Base-by-base conservation (phyloP, 2,888 invertebrate species). In the Aphidoletes aphidimyza region DNA sequence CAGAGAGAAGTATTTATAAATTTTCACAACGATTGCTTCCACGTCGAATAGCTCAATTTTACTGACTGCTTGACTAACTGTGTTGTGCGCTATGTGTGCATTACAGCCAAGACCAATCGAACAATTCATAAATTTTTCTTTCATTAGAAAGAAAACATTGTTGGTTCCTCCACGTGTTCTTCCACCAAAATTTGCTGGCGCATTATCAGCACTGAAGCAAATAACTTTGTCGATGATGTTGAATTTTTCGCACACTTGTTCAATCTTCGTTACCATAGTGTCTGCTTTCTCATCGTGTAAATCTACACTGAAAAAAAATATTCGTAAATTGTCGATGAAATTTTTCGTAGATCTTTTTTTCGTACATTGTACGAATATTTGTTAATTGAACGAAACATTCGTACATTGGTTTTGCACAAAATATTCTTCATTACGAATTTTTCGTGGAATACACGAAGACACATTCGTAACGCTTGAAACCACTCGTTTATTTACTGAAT, bases 41-140 rank as follows among this genome's bases (percentile, higher is more conserved):
- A 78, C 36, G 3, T 78, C 19, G 19, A 78, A 78, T 14, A 78
- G 1, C 0, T 14, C 3, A 5, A 54, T 54, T 22, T 22, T 26
- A 26, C 14, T 26, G 26, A 22, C 5, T 54, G 54, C 54, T 22
- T 54, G 11, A 36, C 36, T 14, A 34, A 78, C 19, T 36, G 78
- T 78, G 36, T 78, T 78, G 36, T 78, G 78, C 78, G 36, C 1
- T 36, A 78, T 9, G 36, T 78, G 78, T 78, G 78, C 36, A 17
- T 78, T 78, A 5, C 78, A 78, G 2, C 78, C 78, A 19, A 78
- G 3, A 19, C 78, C 78, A 36, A 36, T 36, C 5, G 19, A 36
- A 17, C 78, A 1, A 36, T 78, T 36, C 6, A 14, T 19, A 36
- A 36, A 78, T 3, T 17, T 2, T 5, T 11, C 17, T 78, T 78